Percentiles rank a stretch among this genome's conserved stretches.
Conservation (phyloP, 2,113 vertebrate species). For the Chauna torquata region DNA sequence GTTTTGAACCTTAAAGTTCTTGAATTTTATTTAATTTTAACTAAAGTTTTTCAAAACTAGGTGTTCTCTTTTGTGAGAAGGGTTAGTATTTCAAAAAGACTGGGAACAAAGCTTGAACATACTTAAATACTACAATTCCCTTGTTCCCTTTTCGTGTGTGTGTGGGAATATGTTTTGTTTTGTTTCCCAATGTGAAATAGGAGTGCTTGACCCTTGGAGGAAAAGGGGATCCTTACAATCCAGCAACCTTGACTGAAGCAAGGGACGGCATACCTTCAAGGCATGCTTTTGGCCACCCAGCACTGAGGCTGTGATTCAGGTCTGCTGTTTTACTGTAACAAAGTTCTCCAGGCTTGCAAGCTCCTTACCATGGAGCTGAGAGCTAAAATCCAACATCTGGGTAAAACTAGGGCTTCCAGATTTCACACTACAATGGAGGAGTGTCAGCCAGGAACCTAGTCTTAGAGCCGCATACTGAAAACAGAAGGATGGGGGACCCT, state of each 20-base stretch:
- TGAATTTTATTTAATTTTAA: neutral
- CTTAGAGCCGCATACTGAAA: neutral
- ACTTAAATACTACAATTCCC: neutral
- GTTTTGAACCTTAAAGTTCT: constrained; percentile 23
- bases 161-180: neutral
- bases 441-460: neutral
- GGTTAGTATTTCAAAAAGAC: neutral
- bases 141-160: neutral
- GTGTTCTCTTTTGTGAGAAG: neutral
- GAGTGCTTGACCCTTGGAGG: neutral
- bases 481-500: neutral
- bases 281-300: neutral
- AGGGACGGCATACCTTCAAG: neutral
- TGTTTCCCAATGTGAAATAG: neutral
- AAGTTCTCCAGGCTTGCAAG: neutral
- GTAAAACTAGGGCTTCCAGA: neutral
- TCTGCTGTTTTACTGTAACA: neutral
- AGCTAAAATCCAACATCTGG: neutral
- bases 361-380: neutral
- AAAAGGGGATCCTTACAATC: neutral
- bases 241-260: fast-evolving
- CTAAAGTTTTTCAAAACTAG: neutral
- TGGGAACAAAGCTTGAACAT: neutral
- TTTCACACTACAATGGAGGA: neutral
- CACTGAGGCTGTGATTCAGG: neutral